Evolutionary conservation across 2,113 vertebrate genomes (phyloP).

Genomic region (Phyllostomus hastatus): DNA sequence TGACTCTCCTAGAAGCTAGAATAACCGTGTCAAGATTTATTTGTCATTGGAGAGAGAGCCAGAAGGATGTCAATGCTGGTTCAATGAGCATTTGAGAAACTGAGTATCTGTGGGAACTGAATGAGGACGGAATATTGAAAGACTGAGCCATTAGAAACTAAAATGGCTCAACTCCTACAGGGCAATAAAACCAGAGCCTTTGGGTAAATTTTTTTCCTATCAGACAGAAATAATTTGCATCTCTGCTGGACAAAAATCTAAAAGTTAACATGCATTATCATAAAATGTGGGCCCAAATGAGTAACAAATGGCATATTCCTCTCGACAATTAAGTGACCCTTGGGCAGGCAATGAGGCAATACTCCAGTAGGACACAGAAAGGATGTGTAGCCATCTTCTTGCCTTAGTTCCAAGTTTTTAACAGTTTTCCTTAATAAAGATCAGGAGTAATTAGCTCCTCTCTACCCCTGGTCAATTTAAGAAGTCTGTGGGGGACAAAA

Average conservation of each 20-base stretch:
- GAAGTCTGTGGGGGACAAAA: not conserved
- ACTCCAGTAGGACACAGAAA: not conserved
- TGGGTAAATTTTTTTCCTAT: not conserved
- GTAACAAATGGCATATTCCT: not conserved
- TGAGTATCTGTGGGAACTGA: not conserved
- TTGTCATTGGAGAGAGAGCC: not conserved
- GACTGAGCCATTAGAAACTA: not conserved
- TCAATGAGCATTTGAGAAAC: not conserved
- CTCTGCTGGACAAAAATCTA: conserved; percentile 8
- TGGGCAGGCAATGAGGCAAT: not conserved
- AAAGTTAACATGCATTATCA: not conserved
- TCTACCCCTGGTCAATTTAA: not conserved
- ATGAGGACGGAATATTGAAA: not conserved
- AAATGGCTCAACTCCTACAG: not conserved
- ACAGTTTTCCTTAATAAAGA: not conserved
- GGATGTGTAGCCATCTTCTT: not conserved
- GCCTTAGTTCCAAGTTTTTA: not conserved
- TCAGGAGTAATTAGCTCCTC: not conserved
- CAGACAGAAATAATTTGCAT: not conserved
- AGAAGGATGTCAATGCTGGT: not conserved
- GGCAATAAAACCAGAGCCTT: not conserved
- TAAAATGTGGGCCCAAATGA: not conserved
- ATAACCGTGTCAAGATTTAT: not conserved
- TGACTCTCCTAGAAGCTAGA: not conserved
- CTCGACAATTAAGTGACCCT: not conserved